A percentile compares a stretch with the other conserved stretches of the same genome.
phyloP scores from a whole-genome alignment of 2,888 invertebrate species.

The Drosophila gaucha region DNA sequence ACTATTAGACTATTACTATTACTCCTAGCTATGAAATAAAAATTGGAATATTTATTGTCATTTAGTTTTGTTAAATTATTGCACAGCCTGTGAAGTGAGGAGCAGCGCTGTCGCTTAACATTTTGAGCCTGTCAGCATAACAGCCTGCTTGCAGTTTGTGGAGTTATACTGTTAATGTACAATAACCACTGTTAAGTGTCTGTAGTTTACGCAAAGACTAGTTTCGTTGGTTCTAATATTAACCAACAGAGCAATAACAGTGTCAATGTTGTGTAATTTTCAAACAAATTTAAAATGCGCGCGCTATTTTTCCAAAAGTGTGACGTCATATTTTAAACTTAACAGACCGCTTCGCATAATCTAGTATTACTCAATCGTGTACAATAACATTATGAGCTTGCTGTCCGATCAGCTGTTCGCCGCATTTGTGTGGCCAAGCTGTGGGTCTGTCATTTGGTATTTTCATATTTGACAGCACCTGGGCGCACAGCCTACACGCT shows the following conservation, averaged over 20 bases:
- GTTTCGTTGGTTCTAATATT: no score
- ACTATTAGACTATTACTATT: background rate
- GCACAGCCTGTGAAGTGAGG: slow-evolving; percentile 16
- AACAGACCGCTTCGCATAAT: no score
- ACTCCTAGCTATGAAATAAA: no score
- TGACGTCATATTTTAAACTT: no score
- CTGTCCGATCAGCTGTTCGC: background rate
- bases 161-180: slow-evolving; percentile 6
- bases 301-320: no score
- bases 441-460: slow-evolving; percentile 21
- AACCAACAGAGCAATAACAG: no score
- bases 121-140: background rate
- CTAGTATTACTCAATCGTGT: no score
- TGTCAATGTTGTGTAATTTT: no score
- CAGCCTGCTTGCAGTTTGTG: background rate
- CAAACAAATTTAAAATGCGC: no score
- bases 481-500: slow-evolving; percentile 18
- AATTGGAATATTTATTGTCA: no score
- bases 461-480: slow-evolving; percentile 14
- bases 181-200: no score
- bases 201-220: no score
- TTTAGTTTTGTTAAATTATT: background rate
- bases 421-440: slow-evolving; percentile 10
- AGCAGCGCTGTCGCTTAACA: slow-evolving; percentile 9
- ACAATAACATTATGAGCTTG: slow-evolving; percentile 23